Base-by-base conservation (phyloP, 1,140 invertebrate species). In the Aphis gossypii region DNA sequence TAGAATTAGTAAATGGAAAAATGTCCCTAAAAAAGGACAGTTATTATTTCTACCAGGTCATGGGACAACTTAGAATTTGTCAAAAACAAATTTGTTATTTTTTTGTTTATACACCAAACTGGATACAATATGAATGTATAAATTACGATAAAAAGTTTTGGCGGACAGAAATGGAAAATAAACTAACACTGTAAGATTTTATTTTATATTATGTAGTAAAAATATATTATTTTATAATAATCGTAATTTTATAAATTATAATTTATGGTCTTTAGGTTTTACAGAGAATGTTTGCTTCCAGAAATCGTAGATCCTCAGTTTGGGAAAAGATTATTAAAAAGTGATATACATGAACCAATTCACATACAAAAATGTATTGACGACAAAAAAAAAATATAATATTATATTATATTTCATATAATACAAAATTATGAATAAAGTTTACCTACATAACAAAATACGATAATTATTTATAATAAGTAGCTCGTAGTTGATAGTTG, bases 41-140 rank as follows among this genome's bases (percentile, higher is more conserved):
- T 90, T 9, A 60, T 41, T 90, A 90, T 41, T 90, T 54, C 46
- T 90, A 90, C 88, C 88, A 90, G 35, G 35, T 90, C 35, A 90
- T 90, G 88, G 35, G 88, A 51, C 88, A 90, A 90, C 23, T 90
- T 41, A 51, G 54, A 84, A 44, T 84, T 84, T 84, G 20, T 3
- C 38, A 84, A 84, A 44, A 84, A 84, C 38, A 41, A 44, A 41
- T 84, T 84, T 84, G 20, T 84, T 84, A 41, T 44, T 84, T 84
- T 44, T 44, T 84, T 84, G 82, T 84, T 84, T 84, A 44, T 84
- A 84, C 82, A 41, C 82, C 82, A 44, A 84, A 84, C 44, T 84
- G 82, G 82, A 84, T 84, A 84, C 38, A 84, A 44, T 84, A 84
- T n/a, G 38, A 84, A 44, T 84, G 82, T 82, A 82, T 82, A 35